Base-by-base conservation (phyloP, 2,888 invertebrate genomes). In the Calephelis perditalis region DNA sequence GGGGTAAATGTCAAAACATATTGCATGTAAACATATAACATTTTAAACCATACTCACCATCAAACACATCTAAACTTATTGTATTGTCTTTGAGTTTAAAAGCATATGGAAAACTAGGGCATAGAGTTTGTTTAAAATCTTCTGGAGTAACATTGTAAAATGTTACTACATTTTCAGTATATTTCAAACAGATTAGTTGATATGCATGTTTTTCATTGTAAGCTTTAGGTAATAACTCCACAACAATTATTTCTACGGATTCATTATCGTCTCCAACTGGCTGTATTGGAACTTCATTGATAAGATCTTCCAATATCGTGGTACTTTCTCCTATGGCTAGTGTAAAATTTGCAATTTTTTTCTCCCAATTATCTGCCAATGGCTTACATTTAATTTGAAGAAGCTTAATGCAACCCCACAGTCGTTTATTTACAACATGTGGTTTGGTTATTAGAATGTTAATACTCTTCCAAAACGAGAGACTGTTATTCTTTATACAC, bases 341-440 rank as follows among this genome's bases (percentile, higher is more conserved):
- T 55, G 58, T 66, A 58, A 56, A 47, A 26, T 60, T 11, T 11
- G 54, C 45, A 7, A 66, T 49, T 45, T 47, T 43, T n/a, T n/a
- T 11, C 26, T 66, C 63, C 60, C 62, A 63, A 15, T 60, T 54
- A 52, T 45, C 36, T 7, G 62, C 52, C 11, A 57, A 44, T 26
- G 57, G 35, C 43, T 60, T 61, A 47, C 62, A 67, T 36, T 49
- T 62, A 59, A 60, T 61, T 67, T 67, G 75, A 59, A 69, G 70
- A 71, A 82, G 74, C 62, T 77, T 66, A 72, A 82, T 91, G 58
- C 75, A 75, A 12, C 93, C 94, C 78, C 93, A 92, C 73, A 96
- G 83, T 76, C 94, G 93, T 71, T 94, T 93, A 79, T 96, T 96
- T 7, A 95, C 83, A 62, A 95, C 91, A 76, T 96, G 95, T 58